A percentile compares a stretch with the other conserved stretches of the same genome.
Conservation (phyloP, 2,113 vertebrate genomes). For the Lathamus discolor region DNA sequence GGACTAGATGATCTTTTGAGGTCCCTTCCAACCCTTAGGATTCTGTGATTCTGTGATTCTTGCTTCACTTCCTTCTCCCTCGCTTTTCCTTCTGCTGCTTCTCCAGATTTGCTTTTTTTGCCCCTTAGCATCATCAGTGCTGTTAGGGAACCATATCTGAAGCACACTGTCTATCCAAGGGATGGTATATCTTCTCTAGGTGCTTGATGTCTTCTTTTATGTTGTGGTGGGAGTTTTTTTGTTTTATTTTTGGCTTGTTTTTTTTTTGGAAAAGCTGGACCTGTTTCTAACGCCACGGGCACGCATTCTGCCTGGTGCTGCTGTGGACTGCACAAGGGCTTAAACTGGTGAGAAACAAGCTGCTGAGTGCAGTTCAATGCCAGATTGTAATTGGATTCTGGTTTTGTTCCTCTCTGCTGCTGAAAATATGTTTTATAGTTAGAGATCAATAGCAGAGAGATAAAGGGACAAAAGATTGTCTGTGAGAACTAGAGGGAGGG, state of each 20-base stretch:
- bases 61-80: fast-evolving
- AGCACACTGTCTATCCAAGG: background rate
- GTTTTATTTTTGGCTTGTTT: background rate
- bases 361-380: background rate
- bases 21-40: too few species aligned
- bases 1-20: too few species aligned
- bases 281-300: background rate
- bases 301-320: background rate
- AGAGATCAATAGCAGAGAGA: background rate
- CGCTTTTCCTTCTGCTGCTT: background rate
- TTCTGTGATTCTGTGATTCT: background rate
- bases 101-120: background rate
- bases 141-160: fast-evolving
- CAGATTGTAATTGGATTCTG: background rate
- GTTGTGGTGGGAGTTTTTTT: background rate
- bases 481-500: background rate
- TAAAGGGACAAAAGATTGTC: background rate
- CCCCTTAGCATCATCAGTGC: fast-evolving
- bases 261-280: background rate
- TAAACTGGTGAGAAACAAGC: background rate
- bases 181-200: background rate
- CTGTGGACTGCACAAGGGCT: background rate
- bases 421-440: background rate
- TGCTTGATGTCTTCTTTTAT: background rate
- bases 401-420: background rate